A percentile compares a stretch with the other conserved stretches of the same genome.
Evolutionary conservation across 2,797 vertebrate species (phyloP).

Genomic region (Artibeus lituratus): DNA sequence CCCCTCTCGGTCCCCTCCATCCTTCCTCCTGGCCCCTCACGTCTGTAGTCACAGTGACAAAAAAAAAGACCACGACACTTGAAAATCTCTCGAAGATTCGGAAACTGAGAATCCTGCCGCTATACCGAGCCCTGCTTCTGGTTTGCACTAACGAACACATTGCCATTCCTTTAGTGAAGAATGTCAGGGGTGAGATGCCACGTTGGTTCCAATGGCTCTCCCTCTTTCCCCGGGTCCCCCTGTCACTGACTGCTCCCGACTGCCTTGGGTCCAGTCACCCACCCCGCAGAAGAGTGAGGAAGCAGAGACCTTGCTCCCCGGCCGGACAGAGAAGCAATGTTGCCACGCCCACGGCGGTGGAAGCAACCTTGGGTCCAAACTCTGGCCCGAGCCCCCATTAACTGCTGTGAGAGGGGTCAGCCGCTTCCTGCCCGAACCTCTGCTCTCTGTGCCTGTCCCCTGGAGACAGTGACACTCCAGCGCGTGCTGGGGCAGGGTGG

Average conservation of each 20-base stretch:
- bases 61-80: neutral
- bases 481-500: fast-evolving
- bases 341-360: fast-evolving
- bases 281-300: fast-evolving
- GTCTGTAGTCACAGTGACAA: neutral
- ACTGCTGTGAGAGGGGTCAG: neutral
- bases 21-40: neutral
- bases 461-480: too few species aligned
- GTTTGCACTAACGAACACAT: neutral
- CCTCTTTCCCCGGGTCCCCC: fast-evolving
- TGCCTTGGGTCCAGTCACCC: neutral
- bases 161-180: neutral
- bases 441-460: neutral
- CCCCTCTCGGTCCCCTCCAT: neutral
- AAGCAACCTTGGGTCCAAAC: neutral
- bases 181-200: fast-evolving
- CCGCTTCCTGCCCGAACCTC: neutral
- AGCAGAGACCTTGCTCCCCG: neutral
- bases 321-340: neutral
- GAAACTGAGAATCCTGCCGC: neutral
- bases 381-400: neutral
- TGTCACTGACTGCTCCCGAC: neutral
- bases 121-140: neutral
- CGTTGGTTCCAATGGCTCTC: neutral
- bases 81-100: neutral